Evolutionary conservation across 2,113 vertebrate genomes (phyloP).

Genomic region (Bungarus multicinctus): DNA sequence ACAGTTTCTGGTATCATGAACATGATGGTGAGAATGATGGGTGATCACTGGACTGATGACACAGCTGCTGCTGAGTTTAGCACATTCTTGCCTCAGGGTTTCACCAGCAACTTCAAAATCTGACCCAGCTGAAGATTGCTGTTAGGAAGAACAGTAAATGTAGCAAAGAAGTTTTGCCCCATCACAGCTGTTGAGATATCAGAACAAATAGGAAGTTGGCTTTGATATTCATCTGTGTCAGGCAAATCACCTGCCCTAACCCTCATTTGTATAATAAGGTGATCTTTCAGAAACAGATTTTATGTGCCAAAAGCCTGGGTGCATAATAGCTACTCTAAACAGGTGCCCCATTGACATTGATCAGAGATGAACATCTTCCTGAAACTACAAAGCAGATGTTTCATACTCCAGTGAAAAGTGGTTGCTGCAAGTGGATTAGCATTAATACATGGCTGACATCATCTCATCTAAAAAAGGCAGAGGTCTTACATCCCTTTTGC

Average conservation of each 20-base stretch:
- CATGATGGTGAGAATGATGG: background rate
- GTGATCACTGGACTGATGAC: background rate
- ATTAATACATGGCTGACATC: background rate
- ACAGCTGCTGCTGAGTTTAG: background rate
- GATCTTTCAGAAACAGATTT: background rate
- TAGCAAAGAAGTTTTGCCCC: background rate
- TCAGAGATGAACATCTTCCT: background rate
- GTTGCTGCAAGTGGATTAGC: background rate
- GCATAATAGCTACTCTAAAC: background rate
- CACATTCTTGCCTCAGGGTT: background rate
- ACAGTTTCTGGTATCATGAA: background rate
- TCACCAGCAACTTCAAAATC: background rate
- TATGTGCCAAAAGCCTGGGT: background rate
- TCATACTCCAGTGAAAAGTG: background rate
- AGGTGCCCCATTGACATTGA: background rate
- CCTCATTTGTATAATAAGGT: background rate
- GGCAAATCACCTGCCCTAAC: background rate
- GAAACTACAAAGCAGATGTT: background rate
- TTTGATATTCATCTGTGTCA: background rate
- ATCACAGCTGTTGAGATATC: background rate
- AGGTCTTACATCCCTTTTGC: background rate
- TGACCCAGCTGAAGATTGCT: background rate
- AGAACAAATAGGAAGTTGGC: background rate
- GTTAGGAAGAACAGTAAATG: background rate
- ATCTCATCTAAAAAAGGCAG: background rate